Conservation (phyloP, 2,888 invertebrate genomes). For the Plagodis dolabraria region DNA sequence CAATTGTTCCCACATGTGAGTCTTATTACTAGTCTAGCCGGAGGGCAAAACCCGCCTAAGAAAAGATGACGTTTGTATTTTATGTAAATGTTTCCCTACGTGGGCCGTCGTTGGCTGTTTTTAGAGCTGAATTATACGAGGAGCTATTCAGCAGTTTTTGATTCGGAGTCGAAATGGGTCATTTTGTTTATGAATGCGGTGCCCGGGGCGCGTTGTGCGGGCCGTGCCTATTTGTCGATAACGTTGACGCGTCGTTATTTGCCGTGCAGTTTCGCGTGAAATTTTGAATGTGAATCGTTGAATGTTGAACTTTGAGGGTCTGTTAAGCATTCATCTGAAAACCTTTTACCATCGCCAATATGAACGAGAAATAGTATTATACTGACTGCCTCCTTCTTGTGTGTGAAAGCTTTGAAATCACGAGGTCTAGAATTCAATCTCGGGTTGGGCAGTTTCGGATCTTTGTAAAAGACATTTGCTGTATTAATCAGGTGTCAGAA, state of each 20-base stretch:
- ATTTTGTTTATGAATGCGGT: slow-evolving; percentile 42
- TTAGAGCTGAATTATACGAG: slow-evolving; percentile 43
- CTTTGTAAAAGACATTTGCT: no score
- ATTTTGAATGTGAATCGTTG: background rate
- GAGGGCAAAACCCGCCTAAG: slow-evolving; percentile 36
- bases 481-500: no score
- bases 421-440: no score
- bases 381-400: no score
- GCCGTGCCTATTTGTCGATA: slow-evolving; percentile 38
- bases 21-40: slow-evolving; percentile 47
- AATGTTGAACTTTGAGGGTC: no score
- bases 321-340: no score
- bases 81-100: slow-evolving; percentile 42
- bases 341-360: no score
- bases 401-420: no score
- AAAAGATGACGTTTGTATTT: slow-evolving; percentile 44
- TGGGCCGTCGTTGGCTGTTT: slow-evolving; percentile 39
- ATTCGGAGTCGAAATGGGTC: slow-evolving; percentile 41
- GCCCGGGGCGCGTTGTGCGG: slow-evolving; percentile 34
- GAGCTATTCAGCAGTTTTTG: slow-evolving; percentile 44
- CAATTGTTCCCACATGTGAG: slow-evolving; percentile 57
- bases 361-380: no score
- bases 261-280: slow-evolving; percentile 21
- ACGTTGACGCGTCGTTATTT: slow-evolving; percentile 29
- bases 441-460: no score